Evolutionary conservation across 2,888 invertebrate genomes (phyloP).

Genomic region (Latrodectus elegans): DNA sequence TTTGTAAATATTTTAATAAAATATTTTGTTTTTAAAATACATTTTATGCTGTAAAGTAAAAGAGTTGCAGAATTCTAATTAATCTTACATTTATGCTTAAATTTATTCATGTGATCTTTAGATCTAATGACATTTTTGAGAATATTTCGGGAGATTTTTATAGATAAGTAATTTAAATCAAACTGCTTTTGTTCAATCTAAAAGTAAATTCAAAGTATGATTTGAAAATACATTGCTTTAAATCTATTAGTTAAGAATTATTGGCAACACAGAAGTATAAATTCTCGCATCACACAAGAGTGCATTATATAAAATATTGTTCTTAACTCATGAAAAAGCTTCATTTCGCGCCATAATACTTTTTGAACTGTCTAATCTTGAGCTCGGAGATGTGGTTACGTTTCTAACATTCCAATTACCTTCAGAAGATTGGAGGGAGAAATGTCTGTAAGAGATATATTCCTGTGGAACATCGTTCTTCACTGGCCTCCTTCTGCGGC

Average conservation of each 20-base stretch:
- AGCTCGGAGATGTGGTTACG: slow-evolving; percentile 45
- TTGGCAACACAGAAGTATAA: slow-evolving; percentile 8
- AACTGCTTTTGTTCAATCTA: too few species aligned
- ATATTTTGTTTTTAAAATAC: too few species aligned
- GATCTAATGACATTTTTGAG: too few species aligned
- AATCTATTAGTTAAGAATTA: background rate
- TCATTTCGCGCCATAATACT: slow-evolving; percentile 57
- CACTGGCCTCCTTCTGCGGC: slow-evolving; percentile 67
- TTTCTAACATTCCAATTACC: slow-evolving; percentile 67
- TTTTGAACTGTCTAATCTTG: slow-evolving; percentile 46
- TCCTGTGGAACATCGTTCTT: slow-evolving; percentile 72
- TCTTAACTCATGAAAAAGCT: slow-evolving; percentile 43
- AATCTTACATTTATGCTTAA: too few species aligned
- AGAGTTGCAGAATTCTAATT: too few species aligned
- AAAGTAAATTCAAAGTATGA: background rate
- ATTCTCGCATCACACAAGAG: slow-evolving; percentile 16
- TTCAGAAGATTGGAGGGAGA: slow-evolving; percentile 72
- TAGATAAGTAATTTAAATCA: too few species aligned
- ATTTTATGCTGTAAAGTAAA: too few species aligned
- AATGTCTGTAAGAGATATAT: slow-evolving; percentile 73
- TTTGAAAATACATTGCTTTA: background rate
- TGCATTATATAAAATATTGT: background rate
- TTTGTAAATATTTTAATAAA: too few species aligned
- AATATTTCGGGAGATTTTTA: too few species aligned
- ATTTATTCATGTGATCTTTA: too few species aligned